phyloP scores from a whole-genome alignment of 2,113 vertebrate genomes.

The Budorcas taxicolor region DNA sequence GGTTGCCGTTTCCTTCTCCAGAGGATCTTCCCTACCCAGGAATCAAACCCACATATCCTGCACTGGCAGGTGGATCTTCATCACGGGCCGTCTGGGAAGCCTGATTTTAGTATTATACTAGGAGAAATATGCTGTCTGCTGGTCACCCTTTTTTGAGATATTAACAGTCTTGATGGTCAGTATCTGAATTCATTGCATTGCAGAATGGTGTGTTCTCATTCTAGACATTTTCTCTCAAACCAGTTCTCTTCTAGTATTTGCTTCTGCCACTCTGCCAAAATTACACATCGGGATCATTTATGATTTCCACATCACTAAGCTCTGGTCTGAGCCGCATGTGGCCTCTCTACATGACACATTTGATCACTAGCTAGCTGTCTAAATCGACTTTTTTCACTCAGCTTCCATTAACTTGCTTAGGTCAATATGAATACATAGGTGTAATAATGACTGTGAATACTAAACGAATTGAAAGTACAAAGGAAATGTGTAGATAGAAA shows the following conservation, averaged over 20 bases:
- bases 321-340: neutral
- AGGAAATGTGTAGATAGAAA: neutral
- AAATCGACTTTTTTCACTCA: neutral
- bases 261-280: neutral
- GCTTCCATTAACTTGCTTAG: neutral
- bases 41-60: neutral
- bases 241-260: neutral
- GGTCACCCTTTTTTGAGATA: neutral
- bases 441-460: neutral
- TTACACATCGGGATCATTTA: neutral
- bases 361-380: neutral
- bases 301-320: neutral
- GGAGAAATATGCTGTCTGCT: neutral
- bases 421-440: neutral
- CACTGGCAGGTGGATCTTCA: neutral
- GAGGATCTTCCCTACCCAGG: neutral
- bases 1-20: neutral
- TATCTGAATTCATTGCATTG: neutral
- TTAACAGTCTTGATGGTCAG: neutral
- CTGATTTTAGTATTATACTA: neutral
- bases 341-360: neutral
- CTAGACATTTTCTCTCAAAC: neutral
- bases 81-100: neutral
- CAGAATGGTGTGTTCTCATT: neutral
- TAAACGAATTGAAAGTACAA: neutral